phyloP scores from a whole-genome alignment of 2,113 vertebrate species.

The Hypocryptadius cinnamomeus region DNA sequence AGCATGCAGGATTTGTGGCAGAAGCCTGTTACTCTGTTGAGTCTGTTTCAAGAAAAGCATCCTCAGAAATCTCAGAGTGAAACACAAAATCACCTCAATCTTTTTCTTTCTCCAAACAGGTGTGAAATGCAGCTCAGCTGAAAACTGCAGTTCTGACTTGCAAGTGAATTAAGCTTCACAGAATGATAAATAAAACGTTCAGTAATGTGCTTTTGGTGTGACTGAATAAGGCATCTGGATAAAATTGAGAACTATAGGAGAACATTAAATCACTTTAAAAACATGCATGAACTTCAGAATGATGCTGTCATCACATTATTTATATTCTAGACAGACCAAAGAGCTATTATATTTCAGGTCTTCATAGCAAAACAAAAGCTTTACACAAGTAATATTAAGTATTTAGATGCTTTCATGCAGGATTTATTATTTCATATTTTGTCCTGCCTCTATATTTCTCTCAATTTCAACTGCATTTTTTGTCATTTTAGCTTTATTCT shows the following conservation, averaged over 20 bases:
- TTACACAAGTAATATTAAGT: slow-evolving; percentile 31
- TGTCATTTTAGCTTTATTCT: neutral
- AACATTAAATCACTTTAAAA: slow-evolving; percentile 24
- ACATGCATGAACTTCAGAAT: slow-evolving; percentile 16
- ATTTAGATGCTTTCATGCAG: slow-evolving; percentile 14
- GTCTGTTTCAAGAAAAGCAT: neutral
- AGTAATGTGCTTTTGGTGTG: slow-evolving; percentile 6
- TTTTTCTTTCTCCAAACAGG: neutral
- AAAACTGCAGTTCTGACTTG: neutral
- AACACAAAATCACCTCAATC: neutral
- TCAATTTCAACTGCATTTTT: neutral
- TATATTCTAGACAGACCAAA: neutral
- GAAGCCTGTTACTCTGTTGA: neutral
- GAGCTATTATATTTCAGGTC: neutral
- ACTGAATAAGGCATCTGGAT: neutral
- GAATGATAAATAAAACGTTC: slow-evolving; percentile 12
- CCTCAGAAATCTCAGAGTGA: neutral
- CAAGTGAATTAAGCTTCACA: neutral
- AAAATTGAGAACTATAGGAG: neutral
- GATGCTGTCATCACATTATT: slow-evolving; percentile 18
- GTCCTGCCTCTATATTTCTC: neutral
- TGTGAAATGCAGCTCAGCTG: neutral
- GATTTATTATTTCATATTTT: slow-evolving; percentile 24
- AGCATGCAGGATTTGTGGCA: neutral
- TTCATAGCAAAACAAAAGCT: neutral